Base-by-base conservation (phyloP, 1,140 invertebrate genomes). In the Dendroctonus valens region DNA sequence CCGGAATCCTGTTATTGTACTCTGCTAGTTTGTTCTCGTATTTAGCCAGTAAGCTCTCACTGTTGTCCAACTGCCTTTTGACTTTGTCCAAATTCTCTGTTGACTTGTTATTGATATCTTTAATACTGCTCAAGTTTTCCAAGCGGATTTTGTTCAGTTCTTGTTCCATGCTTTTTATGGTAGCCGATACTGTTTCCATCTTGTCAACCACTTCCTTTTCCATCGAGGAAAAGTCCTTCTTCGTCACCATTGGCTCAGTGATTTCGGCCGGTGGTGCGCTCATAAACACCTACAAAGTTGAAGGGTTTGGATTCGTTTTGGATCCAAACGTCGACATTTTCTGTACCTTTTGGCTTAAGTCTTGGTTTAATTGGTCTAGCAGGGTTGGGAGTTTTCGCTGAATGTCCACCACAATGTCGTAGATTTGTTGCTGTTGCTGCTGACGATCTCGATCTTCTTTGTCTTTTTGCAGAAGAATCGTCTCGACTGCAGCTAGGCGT, bases 401-500 rank as follows among this genome's bases (percentile, higher is more conserved):
- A 65, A 91, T 82, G 40, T 84, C 83, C 48, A 87, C 85, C 8
- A 91, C 78, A 5, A 81, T 82, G 68, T 90, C 87, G 46, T 83
- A 81, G 0, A 86, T 86, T 72, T 89, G 89, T 62, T 89, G 85
- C 59, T 88, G 80, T 67, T 89, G 87, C 15, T 81, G 80, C 59
- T 86, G 84, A 15, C 58, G 7, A 66, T 89, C 87, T 59, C 84
- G 78, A 72, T 89, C 86, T 72, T 89, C 87, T 74, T 83, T 85
- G 72, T 89, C 87, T 74, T 83, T 86, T 84, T 89, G 82, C 67
- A 87, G 80, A 11, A 87, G 75, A 71, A 87, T 82, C 37, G 85
- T 87, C 77, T 90, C 89, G 7, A 91, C 86, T 66, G 87, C 86
- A 5, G 83, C 84, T 14, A 90, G 77, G 59, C 87, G 78, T 39